Percentiles rank a stretch among this genome's conserved stretches.
phyloP scores from a whole-genome alignment of 2,797 vertebrate species.

The Chiloscyllium punctatum region DNA sequence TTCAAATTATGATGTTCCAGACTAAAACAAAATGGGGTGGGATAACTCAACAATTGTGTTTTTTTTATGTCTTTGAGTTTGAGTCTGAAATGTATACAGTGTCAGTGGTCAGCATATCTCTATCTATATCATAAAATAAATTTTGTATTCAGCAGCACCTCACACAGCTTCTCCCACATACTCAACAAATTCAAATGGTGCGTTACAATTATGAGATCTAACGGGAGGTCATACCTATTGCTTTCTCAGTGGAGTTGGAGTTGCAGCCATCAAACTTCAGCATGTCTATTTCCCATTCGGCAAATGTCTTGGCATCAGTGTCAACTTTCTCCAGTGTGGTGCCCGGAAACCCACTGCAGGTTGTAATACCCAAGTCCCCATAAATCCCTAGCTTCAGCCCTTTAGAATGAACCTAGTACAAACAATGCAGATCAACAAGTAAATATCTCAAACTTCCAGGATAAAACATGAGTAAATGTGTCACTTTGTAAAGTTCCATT shows the following conservation, averaged over 20 bases:
- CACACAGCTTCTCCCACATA: neutral
- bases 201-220: neutral
- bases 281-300: conserved; percentile 45
- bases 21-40: neutral
- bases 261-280: conserved; percentile 48
- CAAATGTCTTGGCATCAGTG: conserved; percentile 44
- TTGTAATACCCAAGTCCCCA: conserved; percentile 42
- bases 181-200: neutral
- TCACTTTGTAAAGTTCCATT: neutral
- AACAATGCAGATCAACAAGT: neutral
- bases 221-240: conserved; percentile 39
- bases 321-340: conserved; percentile 43
- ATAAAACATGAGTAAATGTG: neutral
- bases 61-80: neutral
- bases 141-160: neutral
- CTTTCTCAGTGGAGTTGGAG: conserved; percentile 42
- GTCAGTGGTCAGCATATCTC: neutral
- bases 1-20: neutral
- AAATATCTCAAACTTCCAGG: neutral
- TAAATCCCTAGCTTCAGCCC: conserved; percentile 48
- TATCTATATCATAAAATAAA: neutral
- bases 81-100: neutral
- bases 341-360: conserved; percentile 44
- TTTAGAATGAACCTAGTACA: conserved; percentile 44
- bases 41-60: neutral